Evolutionary conservation across 2,113 vertebrate genomes (phyloP).

Genomic region (Pollimyrus isidori): DNA sequence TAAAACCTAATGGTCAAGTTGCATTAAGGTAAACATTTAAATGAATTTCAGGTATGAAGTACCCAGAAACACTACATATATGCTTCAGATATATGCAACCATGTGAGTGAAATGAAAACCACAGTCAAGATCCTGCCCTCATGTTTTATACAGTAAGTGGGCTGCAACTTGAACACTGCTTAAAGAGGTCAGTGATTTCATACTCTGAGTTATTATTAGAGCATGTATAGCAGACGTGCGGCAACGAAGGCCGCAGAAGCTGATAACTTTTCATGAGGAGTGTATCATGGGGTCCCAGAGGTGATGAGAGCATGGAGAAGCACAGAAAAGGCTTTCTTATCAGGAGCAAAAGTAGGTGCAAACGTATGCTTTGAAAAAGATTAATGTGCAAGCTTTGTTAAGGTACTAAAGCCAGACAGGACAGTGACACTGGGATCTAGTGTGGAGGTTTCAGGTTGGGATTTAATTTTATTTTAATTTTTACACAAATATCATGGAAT

Average conservation of each 20-base stretch:
- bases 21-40: not conserved
- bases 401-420: not conserved
- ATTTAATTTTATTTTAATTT: not conserved
- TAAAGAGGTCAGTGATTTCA: conserved; percentile 1
- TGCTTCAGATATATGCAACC: not conserved
- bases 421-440: not conserved
- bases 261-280: conserved; percentile 4
- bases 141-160: not conserved
- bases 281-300: not conserved
- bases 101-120: not conserved
- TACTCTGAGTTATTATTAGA: not conserved
- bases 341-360: not conserved
- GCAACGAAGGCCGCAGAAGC: not conserved
- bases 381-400: not conserved
- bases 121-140: not conserved
- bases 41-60: not conserved
- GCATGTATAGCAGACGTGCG: not conserved
- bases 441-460: not conserved
- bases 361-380: not conserved
- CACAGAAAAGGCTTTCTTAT: not conserved
- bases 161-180: not conserved
- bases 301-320: not conserved
- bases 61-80: not conserved
- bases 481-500: not conserved
- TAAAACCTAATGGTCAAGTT: not conserved